These are phyloP conservation scores for Trochalopteron elliotii DNA, from an alignment of 2,113 vertebrate genomes.

Conservation along the genomic window DNA sequence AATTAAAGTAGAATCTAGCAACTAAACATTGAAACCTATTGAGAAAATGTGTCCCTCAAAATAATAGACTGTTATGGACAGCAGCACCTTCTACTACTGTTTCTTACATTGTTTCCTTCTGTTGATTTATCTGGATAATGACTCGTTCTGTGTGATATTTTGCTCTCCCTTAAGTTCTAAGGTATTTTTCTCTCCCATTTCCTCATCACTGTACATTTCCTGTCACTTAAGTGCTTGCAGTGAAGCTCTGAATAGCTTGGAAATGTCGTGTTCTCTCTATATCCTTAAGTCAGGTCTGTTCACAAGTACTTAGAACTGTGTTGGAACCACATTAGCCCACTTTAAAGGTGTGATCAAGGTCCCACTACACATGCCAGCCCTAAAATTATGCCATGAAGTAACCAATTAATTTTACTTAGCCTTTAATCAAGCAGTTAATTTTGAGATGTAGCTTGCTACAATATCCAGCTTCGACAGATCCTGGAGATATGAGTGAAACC, in stretches of 20 bases:
- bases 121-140: background rate
- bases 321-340: background rate
- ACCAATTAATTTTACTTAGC: background rate
- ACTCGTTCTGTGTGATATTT: background rate
- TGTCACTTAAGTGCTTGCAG: accelerated
- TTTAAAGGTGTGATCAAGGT: background rate
- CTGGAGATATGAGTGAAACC: background rate
- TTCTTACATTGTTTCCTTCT: background rate
- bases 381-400: background rate
- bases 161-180: background rate
- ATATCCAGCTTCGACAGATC: background rate
- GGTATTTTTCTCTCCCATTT: background rate
- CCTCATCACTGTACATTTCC: background rate
- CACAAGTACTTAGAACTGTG: background rate
- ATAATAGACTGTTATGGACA: background rate
- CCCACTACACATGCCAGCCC: background rate
- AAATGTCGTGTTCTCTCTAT: background rate
- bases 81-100: background rate
- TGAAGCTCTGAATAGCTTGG: background rate
- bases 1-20: background rate
- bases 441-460: background rate
- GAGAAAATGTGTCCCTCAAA: background rate
- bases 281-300: background rate
- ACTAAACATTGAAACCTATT: background rate
- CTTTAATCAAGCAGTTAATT: background rate